Evolutionary conservation across 2,113 vertebrate genomes (phyloP).

Genomic region (Anas platyrhynchos): DNA sequence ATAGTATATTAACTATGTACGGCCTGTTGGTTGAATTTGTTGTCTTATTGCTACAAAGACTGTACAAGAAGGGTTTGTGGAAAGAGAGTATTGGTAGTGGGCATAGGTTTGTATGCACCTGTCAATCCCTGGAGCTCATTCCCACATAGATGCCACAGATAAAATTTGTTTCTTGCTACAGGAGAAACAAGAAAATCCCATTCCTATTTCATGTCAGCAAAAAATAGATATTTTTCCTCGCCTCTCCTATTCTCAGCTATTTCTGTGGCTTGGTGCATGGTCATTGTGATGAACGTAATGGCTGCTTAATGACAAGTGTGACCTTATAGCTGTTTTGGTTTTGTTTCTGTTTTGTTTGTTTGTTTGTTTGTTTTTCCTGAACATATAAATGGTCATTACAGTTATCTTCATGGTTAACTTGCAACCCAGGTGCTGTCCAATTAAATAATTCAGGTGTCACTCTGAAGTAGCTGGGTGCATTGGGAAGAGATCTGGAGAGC

Average conservation of each 20-base stretch:
- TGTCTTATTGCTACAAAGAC: not conserved
- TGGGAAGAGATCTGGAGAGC: not conserved
- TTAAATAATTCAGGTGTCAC: not conserved
- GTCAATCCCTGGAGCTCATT: not conserved
- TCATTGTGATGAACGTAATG: not conserved
- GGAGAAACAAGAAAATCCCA: slow-evolving; percentile 13
- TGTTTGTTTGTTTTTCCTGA: not conserved
- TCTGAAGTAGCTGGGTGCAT: not conserved
- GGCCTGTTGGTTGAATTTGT: not conserved
- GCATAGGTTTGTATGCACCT: not conserved
- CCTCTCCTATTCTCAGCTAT: not conserved
- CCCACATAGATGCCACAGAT: not conserved
- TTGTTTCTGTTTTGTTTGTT: not conserved
- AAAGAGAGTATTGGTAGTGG: not conserved
- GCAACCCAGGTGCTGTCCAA: not conserved
- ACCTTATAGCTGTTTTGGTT: not conserved
- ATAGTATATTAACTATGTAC: not conserved
- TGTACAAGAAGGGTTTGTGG: not conserved
- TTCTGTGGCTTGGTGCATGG: not conserved
- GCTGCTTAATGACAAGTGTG: not conserved
- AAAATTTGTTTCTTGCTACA: not conserved
- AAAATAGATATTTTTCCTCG: not conserved
- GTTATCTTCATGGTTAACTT: not conserved
- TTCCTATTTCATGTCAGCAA: not conserved
- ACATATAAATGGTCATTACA: not conserved